Percentiles rank a stretch among this genome's conserved stretches.
Conservation (phyloP, 2,113 vertebrate genomes). For the Mionectes macconnelli region DNA sequence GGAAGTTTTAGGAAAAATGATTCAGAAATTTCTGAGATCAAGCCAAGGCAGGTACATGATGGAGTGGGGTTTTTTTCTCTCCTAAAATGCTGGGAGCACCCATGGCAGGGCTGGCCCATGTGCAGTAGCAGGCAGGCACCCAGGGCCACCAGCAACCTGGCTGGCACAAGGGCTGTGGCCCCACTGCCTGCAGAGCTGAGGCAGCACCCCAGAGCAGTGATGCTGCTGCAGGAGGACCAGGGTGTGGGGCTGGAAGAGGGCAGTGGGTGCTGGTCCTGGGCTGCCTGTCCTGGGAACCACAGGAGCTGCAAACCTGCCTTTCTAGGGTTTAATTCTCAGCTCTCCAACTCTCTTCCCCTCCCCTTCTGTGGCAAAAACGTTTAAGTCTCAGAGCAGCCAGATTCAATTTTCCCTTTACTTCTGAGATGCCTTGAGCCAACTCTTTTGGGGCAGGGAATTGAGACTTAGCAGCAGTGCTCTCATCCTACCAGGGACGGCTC, state of each 20-base stretch:
- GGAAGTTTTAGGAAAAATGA: neutral
- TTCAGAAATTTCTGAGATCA: neutral
- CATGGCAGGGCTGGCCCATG: neutral
- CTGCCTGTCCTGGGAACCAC: neutral
- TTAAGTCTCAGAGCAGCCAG: neutral
- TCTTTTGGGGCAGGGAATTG: neutral
- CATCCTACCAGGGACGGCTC: neutral
- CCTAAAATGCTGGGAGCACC: neutral
- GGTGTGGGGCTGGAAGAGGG: neutral
- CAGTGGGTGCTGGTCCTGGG: rapidly evolving
- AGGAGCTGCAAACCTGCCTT: neutral
- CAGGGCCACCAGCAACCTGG: rapidly evolving
- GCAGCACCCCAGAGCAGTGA: neutral
- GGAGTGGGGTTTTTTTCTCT: neutral
- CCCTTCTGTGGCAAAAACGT: neutral
- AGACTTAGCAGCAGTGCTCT: neutral
- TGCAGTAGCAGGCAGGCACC: rapidly evolving
- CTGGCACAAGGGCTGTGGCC: neutral
- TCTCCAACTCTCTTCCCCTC: neutral
- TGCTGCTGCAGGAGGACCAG: neutral
- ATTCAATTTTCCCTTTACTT: neutral
- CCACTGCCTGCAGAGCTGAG: rapidly evolving
- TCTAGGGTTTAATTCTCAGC: neutral
- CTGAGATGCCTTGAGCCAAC: neutral
- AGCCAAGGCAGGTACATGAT: rapidly evolving